Base-by-base conservation (phyloP, 2,888 invertebrate genomes). In the Apodemia duryi region DNA sequence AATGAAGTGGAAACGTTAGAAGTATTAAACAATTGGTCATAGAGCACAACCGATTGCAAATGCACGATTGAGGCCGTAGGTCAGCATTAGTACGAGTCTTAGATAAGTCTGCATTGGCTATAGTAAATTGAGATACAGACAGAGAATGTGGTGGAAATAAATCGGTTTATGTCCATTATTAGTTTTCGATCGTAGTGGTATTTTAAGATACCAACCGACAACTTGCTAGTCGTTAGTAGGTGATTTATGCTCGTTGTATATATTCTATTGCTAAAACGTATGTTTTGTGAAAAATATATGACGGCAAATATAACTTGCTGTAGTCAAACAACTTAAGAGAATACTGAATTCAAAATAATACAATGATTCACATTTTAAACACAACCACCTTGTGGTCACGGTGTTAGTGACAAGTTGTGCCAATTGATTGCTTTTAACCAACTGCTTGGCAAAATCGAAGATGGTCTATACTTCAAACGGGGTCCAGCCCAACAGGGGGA, bases 11-110 rank as follows among this genome's bases (percentile, higher is more conserved):
- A 77, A 82, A 81, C 81, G 82, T 81, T 82, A 78, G 86, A 85
- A 84, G 83, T 82, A 80, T 83, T 84, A 78, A 82, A 76, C 77
- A 80, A 78, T 80, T 76, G 80, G 79, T 80, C 81, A 86, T 83
- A 84, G 83, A 77, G 78, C 81, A 84, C 82, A 81, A 86, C 78
- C 80, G 78, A 78, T 75, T 75, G 69, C 71, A 75, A 73, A 77
- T 75, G 77, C 83, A 82, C 84, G 83, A 80, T 75, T 76, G 74
- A 68, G 81, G 80, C 77, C 77, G 75, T 70, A 74, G 83, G 82
- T 83, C 81, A 78, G 73, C 74, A 74, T 78, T 75, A 78, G 79
- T 79, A 79, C 78, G 72, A 71, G 73, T 67, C 72, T 73, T 71
- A 69, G 74, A 73, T 73, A 73, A 74, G 74, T 69, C 66, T 70